phyloP scores from a whole-genome alignment of 2,113 vertebrate genomes.

The Pelmatolapia mariae region DNA sequence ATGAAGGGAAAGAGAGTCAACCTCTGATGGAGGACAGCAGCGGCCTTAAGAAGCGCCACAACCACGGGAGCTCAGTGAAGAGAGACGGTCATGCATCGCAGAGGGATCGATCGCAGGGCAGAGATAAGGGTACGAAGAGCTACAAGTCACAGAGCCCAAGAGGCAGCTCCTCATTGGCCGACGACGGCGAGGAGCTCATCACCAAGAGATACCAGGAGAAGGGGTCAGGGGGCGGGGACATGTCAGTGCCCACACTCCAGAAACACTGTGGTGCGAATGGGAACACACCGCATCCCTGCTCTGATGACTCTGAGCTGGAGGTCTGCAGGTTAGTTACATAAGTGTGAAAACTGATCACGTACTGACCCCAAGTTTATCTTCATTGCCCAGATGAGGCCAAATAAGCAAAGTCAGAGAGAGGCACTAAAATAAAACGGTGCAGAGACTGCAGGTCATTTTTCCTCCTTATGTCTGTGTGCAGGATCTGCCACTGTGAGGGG shows the following conservation, averaged over 20 bases:
- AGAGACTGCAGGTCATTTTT: neutral
- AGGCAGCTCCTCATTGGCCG: constrained; percentile 44
- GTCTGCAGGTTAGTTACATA: constrained; percentile 87
- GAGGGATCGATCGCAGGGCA: neutral
- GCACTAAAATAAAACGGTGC: neutral
- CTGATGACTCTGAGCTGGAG: constrained; percentile 79
- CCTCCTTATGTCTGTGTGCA: constrained; percentile 58
- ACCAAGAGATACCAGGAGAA: constrained; percentile 68
- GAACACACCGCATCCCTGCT: neutral
- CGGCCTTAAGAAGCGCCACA: constrained; percentile 47
- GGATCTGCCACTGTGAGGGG: constrained; percentile 99
- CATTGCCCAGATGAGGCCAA: neutral
- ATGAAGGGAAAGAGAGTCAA: constrained; percentile 44
- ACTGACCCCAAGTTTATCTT: neutral
- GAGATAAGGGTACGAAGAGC: constrained; percentile 15
- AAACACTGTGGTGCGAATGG: constrained; percentile 33
- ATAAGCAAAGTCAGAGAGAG: neutral
- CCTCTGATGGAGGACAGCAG: constrained; percentile 26
- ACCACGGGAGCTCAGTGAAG: neutral
- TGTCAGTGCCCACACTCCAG: constrained; percentile 43
- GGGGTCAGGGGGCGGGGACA: constrained; percentile 61
- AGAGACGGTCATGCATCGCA: constrained; percentile 12
- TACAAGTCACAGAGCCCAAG: neutral
- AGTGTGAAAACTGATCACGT: neutral
- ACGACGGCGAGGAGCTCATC: constrained; percentile 50